These are phyloP conservation scores for Lomographa bimaculata DNA, from an alignment of 2,888 invertebrate genomes.

Conservation along the genomic window DNA sequence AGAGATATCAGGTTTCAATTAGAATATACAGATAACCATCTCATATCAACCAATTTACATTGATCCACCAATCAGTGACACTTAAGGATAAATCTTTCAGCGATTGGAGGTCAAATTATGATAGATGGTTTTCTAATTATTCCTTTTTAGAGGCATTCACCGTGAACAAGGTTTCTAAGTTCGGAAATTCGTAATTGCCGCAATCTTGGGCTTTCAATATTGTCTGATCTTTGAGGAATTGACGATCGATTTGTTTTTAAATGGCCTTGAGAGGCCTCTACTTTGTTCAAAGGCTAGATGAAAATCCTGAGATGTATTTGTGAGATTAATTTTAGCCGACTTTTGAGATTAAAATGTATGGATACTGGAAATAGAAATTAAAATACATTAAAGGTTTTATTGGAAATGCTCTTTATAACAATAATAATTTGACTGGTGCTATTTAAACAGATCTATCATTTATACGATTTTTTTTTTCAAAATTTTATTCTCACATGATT, in stretches of 20 bases:
- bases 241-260: conserved; percentile 12
- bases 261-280: conserved; percentile 3
- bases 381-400: no score
- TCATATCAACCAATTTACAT: conserved; percentile 10
- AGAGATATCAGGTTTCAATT: conserved; percentile 63
- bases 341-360: no score
- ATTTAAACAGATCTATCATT: no score
- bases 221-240: conserved; percentile 15
- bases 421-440: no score
- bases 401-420: no score
- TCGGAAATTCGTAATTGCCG: conserved; percentile 18
- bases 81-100: not conserved
- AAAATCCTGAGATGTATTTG: no score
- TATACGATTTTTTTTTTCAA: no score
- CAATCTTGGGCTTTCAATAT: conserved; percentile 19
- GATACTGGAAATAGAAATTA: no score
- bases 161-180: conserved; percentile 36
- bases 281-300: no score
- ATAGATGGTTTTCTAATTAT: conserved; percentile 31
- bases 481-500: no score
- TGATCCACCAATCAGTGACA: conserved; percentile 6
- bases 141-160: conserved; percentile 46
- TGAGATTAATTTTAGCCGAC: no score
- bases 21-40: conserved; percentile 32
- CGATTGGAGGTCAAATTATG: conserved; percentile 13